Conservation (phyloP, 2,797 vertebrate species). For the Argyrosomus regius region DNA sequence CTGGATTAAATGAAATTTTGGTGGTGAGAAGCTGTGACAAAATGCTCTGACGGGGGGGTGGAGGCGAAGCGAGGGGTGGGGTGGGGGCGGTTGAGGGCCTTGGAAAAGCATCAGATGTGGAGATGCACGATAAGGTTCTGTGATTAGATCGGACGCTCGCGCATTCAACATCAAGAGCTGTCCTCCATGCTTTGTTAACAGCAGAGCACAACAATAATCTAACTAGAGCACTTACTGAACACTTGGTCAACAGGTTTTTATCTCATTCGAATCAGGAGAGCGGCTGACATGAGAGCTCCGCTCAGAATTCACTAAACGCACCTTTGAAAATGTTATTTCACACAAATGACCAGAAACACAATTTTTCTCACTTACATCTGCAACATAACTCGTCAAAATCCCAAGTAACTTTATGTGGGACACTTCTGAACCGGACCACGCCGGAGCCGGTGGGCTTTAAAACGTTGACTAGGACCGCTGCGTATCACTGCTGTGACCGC, state of each 20-base stretch:
- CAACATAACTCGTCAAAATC: too few species aligned
- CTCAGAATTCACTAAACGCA: neutral
- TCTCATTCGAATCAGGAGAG: slow-evolving; percentile 10
- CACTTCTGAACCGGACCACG: too few species aligned
- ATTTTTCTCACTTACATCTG: neutral
- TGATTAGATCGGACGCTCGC: slow-evolving; percentile 38
- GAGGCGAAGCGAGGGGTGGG: too few species aligned
- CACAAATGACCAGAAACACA: neutral
- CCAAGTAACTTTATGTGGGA: too few species aligned
- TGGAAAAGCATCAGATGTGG: slow-evolving; percentile 42
- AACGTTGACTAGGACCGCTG: too few species aligned
- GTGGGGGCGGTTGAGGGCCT: slow-evolving; percentile 9
- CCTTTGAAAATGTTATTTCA: neutral
- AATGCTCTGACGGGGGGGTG: slow-evolving; percentile 20
- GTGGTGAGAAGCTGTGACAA: slow-evolving; percentile 55
- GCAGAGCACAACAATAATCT: slow-evolving; percentile 10
- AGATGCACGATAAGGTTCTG: slow-evolving; percentile 39
- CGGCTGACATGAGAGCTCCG: neutral
- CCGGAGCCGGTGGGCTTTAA: too few species aligned
- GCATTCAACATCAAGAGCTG: slow-evolving; percentile 47
- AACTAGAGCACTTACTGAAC: slow-evolving; percentile 2
- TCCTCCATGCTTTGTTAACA: slow-evolving; percentile 39
- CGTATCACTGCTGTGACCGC: too few species aligned
- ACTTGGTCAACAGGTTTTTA: slow-evolving; percentile 14
- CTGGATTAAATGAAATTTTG: slow-evolving; percentile 42